Percentiles rank a stretch among this genome's conserved stretches.
Evolutionary conservation across 2,888 invertebrate species (phyloP).

Genomic region (Apeira syringaria): DNA sequence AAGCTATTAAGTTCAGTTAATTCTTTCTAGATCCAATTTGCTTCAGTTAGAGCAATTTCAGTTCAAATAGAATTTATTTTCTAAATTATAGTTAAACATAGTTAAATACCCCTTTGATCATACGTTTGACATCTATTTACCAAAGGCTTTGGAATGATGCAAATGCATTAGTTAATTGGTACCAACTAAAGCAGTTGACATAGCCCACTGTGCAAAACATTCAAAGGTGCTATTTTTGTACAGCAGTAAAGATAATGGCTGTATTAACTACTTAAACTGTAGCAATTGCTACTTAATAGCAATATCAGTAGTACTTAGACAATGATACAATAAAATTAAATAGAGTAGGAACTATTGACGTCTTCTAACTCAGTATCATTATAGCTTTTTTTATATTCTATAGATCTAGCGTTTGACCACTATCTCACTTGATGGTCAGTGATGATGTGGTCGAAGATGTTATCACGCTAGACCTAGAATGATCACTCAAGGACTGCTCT

Average conservation of each 20-base stretch:
- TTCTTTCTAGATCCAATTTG: conserved; percentile 60
- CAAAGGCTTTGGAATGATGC: background rate
- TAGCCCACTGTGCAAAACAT: conserved; percentile 6
- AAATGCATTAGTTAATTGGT: too few relatives aligned
- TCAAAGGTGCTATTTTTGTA: conserved; percentile 15
- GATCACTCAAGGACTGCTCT: too few relatives aligned
- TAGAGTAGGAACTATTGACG: too few relatives aligned
- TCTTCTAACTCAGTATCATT: too few relatives aligned
- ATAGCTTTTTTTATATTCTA: too few relatives aligned
- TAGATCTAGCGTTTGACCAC: too few relatives aligned
- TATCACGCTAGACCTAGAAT: too few relatives aligned
- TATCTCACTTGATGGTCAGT: too few relatives aligned
- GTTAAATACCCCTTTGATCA: conserved; percentile 7
- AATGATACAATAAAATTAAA: background rate
- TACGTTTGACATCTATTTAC: conserved; percentile 8
- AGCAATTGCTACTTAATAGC: background rate
- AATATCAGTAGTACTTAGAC: background rate
- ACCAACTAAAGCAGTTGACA: background rate
- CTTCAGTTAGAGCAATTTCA: conserved; percentile 31
- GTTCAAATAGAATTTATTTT: conserved; percentile 15
- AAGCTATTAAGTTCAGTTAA: conserved; percentile 70
- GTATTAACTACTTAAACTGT: conserved; percentile 6
- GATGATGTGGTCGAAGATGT: too few relatives aligned
- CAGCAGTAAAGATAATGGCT: conserved; percentile 13
- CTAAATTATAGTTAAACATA: conserved; percentile 3